Evolutionary conservation across 1,140 invertebrate species (phyloP), one percentile per base, ranked within the genome.

Genomic region (Drosophila mauritiana): DNA sequence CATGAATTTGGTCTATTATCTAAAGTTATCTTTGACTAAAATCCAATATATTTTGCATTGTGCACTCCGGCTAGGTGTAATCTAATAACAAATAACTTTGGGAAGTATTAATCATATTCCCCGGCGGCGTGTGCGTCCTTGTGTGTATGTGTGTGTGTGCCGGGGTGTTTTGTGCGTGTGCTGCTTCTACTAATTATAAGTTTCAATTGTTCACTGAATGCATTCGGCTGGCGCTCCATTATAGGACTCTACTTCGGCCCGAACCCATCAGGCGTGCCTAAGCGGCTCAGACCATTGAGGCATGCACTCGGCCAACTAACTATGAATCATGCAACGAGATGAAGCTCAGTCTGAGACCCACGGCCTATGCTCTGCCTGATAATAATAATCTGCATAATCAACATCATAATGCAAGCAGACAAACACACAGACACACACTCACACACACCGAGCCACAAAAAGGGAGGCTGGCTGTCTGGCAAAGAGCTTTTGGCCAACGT

Each of bases 11-110:
- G 20, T 2, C 3, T 22, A 3, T 2, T 22, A 22, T 22, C 20
- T 22, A 22, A 22, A 22, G 6, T 34, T 34, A 4, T 10, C 34
- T 8, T 37, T 5, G 10, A 3, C n/a, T 3, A 4, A 20, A 20
- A 20, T 20, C 10, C 10, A 3, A 45, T 10, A 17, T 34, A 36
- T 51, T 52, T 52, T 7, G 52, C 15, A 31, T 7, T 20, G 27
- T 68, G 61, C 31, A 68, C 0, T 4, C 0, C 7, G 34, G 17
- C 55, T 73, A 73, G 67, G 65, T 89, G 73, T 84, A 88, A 89
- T 88, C 84, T 88, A 88, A 88, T 84, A 88, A 89, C 84, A 88
- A 88, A 88, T 88, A 88, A 90, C 84, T 88, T 84, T 59, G 84
- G 84, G 80, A 88, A 88, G 84, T 88, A 88, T 88, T 88, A 88